Conservation (phyloP, 2,888 invertebrate species). For the Phyto melanocephala region DNA sequence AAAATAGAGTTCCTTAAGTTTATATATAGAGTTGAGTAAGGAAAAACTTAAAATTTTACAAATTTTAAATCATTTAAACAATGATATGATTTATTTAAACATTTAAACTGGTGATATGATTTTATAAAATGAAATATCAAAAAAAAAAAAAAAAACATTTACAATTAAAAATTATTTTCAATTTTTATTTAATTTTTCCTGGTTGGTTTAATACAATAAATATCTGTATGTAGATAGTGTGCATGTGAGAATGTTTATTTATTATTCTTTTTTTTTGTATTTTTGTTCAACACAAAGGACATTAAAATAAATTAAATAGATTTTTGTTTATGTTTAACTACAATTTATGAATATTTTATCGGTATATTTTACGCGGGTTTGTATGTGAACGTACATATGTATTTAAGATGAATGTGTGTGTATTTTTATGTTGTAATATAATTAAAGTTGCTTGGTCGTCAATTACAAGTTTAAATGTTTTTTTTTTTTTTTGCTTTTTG, state of each 20-base stretch:
- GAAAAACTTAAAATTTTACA: not conserved
- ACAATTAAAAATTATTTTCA: not conserved
- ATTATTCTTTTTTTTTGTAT: too few relatives aligned
- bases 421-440: constrained; percentile 37
- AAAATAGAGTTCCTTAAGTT: not conserved
- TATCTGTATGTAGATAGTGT: not conserved
- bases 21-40: not conserved
- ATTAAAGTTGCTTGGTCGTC: constrained; percentile 64
- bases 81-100: constrained; percentile 21
- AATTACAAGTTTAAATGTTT: constrained; percentile 48
- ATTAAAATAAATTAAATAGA: not conserved
- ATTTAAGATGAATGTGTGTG: not conserved
- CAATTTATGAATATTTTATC: constrained; percentile 33
- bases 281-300: not conserved
- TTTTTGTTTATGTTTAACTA: not conserved
- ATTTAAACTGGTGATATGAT: not conserved
- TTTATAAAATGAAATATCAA: not conserved
- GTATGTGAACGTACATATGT: too few relatives aligned
- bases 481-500: constrained; percentile 5
- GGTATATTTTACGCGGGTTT: too few relatives aligned
- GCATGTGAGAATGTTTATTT: not conserved
- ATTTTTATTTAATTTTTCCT: not conserved
- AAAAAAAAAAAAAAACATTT: not conserved
- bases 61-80: not conserved
- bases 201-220: not conserved